phyloP scores from a whole-genome alignment of 2,888 invertebrate genomes.

The Callyntrura sp. region DNA sequence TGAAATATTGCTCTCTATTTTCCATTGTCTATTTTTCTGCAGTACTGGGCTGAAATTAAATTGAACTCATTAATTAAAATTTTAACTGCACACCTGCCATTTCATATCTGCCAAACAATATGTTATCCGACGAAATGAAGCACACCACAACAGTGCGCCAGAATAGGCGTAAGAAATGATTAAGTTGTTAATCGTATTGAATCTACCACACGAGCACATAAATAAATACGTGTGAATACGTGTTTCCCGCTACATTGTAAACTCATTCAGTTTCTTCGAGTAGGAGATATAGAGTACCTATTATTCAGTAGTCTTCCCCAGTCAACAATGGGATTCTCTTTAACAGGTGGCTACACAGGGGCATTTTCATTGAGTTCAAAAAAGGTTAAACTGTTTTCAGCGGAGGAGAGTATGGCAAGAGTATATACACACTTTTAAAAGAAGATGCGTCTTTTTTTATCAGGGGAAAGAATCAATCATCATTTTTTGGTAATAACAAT shows the following conservation, averaged over 20 bases:
- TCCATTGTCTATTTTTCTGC: neutral
- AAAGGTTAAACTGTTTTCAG: constrained; percentile 51
- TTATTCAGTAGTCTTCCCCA: neutral
- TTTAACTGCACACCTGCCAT: constrained; percentile 12
- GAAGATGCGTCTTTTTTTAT: constrained; percentile 35
- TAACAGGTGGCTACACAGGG: too few species aligned
- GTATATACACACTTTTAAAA: constrained; percentile 2
- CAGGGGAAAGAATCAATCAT: constrained; percentile 54
- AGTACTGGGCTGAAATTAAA: neutral
- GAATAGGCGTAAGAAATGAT: constrained; percentile 12
- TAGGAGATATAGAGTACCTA: too few species aligned
- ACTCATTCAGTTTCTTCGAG: constrained; percentile 4
- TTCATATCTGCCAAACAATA: constrained; percentile 9
- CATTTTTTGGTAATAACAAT: constrained; percentile 68
- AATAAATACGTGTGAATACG: constrained; percentile 16
- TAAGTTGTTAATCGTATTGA: constrained; percentile 42
- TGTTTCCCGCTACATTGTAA: neutral
- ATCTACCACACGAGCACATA: neutral
- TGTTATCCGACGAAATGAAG: neutral
- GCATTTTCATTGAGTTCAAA: constrained; percentile 24
- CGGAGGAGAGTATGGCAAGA: neutral
- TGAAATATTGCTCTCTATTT: constrained; percentile 8
- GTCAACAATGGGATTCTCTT: too few species aligned
- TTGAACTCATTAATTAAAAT: constrained; percentile 55
- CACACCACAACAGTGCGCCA: too few species aligned